Base-by-base conservation (phyloP, 2,888 invertebrate genomes). In the Acleris sparsana region DNA sequence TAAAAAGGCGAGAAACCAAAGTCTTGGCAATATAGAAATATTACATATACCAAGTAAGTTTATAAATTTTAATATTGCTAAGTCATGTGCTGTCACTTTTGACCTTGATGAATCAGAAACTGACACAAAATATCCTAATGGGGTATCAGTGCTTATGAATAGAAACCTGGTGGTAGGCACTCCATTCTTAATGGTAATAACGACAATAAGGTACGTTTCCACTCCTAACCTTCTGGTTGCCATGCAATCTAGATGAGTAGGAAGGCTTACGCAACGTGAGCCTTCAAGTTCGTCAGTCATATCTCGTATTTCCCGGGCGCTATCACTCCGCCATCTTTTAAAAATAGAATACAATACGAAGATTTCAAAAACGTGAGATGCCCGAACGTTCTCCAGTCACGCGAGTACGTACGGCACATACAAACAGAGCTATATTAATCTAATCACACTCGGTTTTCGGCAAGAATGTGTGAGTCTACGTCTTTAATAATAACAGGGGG, bases 401-500 rank as follows among this genome's bases (percentile, higher is more conserved):
- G 57, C 57, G 9, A 57, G 48, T 48, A 63, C 53, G 62, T 39
- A 48, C 53, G 44, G n/a, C 51, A 44, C 59, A 48, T 75, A 80
- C 77, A 79, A 75, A 78, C 78, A 75, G 80, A 80, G 80, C 85
- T 82, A 86, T 92, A 91, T 92, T 92, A 92, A 92, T 92, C 91
- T 92, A 92, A 92, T 92, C 92, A 92, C 89, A 90, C 88, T 86
- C 84, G 83, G 82, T 85, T 84, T 76, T 82, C 85, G 80, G 80
- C 85, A 87, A 88, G 88, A 83, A 88, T 92, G 92, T 92, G 92
- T 92, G 92, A 86, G 92, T 90, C 83, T 87, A 85, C 90, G 90
- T 92, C 92, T 92, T 92, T 92, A 92, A 92, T 92, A 92, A 92
- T 92, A 92, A 92, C 92, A 83, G 87, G 88, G 89, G 85, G 82